phyloP scores from a whole-genome alignment of 2,797 vertebrate species.

The Sebastes trivittatus region DNA sequence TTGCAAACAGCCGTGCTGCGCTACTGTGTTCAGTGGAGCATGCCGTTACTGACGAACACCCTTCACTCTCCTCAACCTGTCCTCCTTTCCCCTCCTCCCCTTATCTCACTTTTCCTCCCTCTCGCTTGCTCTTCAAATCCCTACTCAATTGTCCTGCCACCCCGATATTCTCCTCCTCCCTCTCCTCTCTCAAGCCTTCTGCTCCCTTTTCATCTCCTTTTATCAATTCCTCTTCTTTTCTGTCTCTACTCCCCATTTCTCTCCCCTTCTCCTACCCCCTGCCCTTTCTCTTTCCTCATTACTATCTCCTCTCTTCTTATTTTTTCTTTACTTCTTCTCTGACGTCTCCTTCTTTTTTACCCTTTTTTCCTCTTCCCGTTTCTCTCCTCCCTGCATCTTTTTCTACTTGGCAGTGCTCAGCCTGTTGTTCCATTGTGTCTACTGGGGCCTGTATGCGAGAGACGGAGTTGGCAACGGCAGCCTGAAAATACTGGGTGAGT shows the following conservation, averaged over 20 bases:
- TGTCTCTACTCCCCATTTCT: background rate
- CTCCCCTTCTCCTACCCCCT: background rate
- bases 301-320: conserved; percentile 19
- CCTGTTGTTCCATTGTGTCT: conserved; percentile 92
- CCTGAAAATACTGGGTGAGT: conserved; percentile 85
- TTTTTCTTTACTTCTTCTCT: background rate
- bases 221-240: conserved; percentile 20
- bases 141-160: conserved; percentile 35
- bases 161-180: conserved; percentile 29
- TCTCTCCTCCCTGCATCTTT: conserved; percentile 29
- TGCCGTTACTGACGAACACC: conserved; percentile 52
- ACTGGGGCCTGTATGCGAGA: conserved; percentile 92
- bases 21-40: conserved; percentile 55
- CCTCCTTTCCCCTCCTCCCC: conserved; percentile 6
- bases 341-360: background rate
- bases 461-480: conserved; percentile 90
- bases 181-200: conserved; percentile 23
- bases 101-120: conserved; percentile 38
- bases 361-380: background rate
- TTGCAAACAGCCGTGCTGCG: conserved; percentile 46
- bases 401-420: conserved; percentile 85
- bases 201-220: conserved; percentile 28
- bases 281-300: conserved; percentile 13
- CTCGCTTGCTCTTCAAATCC: conserved; percentile 50
- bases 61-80: conserved; percentile 20